A percentile compares a stretch with the other conserved stretches of the same genome.
Conservation (phyloP, 2,113 vertebrate species). For the Ptychochromis oligacanthus region DNA sequence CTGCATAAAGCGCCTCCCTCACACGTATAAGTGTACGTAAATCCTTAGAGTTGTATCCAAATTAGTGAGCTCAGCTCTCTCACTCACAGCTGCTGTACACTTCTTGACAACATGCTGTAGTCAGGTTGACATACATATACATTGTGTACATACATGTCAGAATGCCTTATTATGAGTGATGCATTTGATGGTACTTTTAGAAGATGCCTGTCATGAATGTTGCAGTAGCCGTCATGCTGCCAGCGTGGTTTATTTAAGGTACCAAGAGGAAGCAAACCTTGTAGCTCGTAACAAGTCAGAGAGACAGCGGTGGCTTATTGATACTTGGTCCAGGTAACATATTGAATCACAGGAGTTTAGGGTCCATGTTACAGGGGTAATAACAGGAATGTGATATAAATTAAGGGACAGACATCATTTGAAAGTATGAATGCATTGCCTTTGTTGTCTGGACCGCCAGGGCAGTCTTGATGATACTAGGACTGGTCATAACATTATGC, state of each 20-base stretch:
- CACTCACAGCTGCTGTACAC: background rate
- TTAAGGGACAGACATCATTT: background rate
- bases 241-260: slow-evolving; percentile 16
- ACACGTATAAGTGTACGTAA: background rate
- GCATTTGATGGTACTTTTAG: slow-evolving; percentile 24
- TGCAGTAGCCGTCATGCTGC: slow-evolving; percentile 21
- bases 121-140: slow-evolving; percentile 2
- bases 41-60: background rate
- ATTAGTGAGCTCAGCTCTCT: background rate
- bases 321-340: background rate
- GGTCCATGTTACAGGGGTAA: background rate
- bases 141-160: background rate
- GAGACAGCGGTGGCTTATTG: background rate
- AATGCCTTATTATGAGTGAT: slow-evolving; percentile 10
- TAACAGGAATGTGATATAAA: background rate
- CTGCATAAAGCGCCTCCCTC: background rate
- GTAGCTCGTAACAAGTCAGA: background rate
- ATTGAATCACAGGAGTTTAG: background rate
- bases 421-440: background rate
- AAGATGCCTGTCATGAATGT: slow-evolving; percentile 19
- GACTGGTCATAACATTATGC: background rate
- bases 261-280: background rate
- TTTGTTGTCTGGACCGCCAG: background rate
- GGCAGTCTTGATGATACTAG: background rate
- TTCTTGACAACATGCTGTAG: background rate